A percentile compares a stretch with the other conserved stretches of the same genome.
Evolutionary conservation across 2,888 invertebrate genomes (phyloP).

Genomic region (Maniola hyperantus): DNA sequence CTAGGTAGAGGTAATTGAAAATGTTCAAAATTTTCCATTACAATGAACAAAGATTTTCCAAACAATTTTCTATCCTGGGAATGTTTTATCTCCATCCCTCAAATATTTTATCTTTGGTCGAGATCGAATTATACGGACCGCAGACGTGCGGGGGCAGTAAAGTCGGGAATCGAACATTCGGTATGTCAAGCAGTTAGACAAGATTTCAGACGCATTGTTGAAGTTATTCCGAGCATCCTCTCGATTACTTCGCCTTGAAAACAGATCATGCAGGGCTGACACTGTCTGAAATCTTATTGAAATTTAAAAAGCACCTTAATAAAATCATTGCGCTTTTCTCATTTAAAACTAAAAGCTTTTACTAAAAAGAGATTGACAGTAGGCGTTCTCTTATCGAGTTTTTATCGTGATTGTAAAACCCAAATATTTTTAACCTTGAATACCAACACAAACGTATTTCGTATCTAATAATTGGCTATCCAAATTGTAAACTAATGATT

Average conservation of each 20-base stretch:
- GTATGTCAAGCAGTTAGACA: conserved; percentile 77
- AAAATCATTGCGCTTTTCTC: neutral
- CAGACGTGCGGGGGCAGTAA: conserved; percentile 44
- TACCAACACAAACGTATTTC: conserved; percentile 1
- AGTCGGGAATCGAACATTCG: conserved; percentile 61
- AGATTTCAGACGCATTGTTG: conserved; percentile 79
- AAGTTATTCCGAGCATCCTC: conserved; percentile 69
- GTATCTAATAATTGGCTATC: conserved; percentile 13
- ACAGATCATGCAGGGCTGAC: conserved; percentile 52
- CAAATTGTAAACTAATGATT: conserved; percentile 28
- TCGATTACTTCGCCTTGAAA: conserved; percentile 58
- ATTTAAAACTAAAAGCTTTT: neutral
- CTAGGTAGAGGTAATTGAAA: neutral
- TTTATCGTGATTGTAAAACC: neutral
- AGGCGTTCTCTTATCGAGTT: neutral
- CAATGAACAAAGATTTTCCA: conserved; percentile 13
- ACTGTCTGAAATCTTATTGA: neutral
- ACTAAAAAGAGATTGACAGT: neutral
- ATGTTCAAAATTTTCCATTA: conserved; percentile 4
- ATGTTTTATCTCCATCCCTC: conserved; percentile 24
- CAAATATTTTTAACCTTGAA: conserved; percentile 7
- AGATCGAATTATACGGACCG: conserved; percentile 37
- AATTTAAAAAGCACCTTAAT: too few relatives aligned
- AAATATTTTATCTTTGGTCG: conserved; percentile 30
- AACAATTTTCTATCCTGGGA: conserved; percentile 12